Evolutionary conservation across 2,113 vertebrate species (phyloP), one percentile per base, ranked within the genome.

Genomic region (Struthio camelus): DNA sequence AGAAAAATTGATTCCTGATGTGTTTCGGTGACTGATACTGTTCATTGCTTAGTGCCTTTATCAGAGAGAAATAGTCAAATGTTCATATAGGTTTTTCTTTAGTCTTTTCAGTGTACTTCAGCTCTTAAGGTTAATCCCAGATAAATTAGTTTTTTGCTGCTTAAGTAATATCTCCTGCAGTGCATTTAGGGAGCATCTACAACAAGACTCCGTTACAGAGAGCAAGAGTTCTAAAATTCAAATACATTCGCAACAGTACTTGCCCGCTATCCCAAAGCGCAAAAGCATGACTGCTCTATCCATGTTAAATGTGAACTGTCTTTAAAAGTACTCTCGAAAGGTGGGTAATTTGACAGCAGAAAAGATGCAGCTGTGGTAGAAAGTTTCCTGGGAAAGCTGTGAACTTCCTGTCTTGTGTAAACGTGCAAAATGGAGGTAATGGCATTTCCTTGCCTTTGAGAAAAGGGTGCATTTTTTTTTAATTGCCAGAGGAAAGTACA

Each of bases 91-190:
- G 9, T 42, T 62, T 94, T 94, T 91, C 87, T 95, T 83, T 30
- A 75, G 34, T 66, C 38, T 94, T 94, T 94, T 93, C 50, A 87
- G 78, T 59, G 58, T 12, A 0, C 88, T 96, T 83, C 51, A 34
- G 14, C 71, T 58, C 18, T 54, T 53, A 44, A 89, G 53, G 30
- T 71, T 80, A 77, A 62, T 81, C 73, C 44, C 40, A 19, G 17
- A 77, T 38, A 25, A 15, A 3, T 59, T 78, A 11, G 0, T 75
- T 67, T 88, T 44, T 58, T 66, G 27, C 67, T 23, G 12, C 11
- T 76, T 16, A 7, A 7, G 0, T 46, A 10, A 1, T 22, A 8
- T 58, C 70, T 79, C 46, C 18, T 28, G 0, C 12, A 10, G 14
- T 25, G 34, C 30, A 1, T 56, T 88, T 27, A 8, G 9, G 24